These are phyloP conservation scores for Pinctada fucata DNA, from an alignment of 2,888 invertebrate genomes.

Conservation along the genomic window DNA sequence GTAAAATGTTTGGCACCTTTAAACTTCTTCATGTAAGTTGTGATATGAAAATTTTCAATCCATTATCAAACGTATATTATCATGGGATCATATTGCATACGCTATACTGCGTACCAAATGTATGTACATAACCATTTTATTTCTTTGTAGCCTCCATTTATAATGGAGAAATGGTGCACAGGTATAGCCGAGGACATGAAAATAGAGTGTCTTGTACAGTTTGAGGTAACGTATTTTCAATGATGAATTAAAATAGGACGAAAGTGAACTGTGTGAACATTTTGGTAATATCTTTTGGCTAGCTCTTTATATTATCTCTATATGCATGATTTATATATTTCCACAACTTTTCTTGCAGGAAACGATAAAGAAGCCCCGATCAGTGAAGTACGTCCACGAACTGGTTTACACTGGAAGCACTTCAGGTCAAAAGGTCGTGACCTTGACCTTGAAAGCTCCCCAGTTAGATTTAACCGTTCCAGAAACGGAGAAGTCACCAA, in stretches of 20 bases:
- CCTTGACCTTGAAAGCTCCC: constrained; percentile 59
- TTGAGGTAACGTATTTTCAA: constrained; percentile 65
- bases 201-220: constrained; percentile 74
- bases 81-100: too few species aligned
- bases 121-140: too few species aligned
- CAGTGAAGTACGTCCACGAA: constrained; percentile 62
- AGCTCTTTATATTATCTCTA: too few species aligned
- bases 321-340: too few species aligned
- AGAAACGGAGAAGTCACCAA: not conserved
- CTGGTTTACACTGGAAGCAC: constrained; percentile 57
- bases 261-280: too few species aligned
- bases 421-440: constrained; percentile 65
- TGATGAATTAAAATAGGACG: too few species aligned
- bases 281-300: too few species aligned
- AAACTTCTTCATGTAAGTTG: constrained; percentile 61
- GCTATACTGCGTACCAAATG: too few species aligned
- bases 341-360: too few species aligned
- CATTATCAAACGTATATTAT: too few species aligned
- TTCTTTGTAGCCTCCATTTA: constrained; percentile 74
- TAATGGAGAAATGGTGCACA: constrained; percentile 76
- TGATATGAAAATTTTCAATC: not conserved
- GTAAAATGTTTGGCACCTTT: constrained; percentile 54
- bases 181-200: constrained; percentile 66
- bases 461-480: not conserved
- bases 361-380: constrained; percentile 67